Evolutionary conservation across 2,797 vertebrate species (phyloP).

Genomic region (Ibycter americanus): DNA sequence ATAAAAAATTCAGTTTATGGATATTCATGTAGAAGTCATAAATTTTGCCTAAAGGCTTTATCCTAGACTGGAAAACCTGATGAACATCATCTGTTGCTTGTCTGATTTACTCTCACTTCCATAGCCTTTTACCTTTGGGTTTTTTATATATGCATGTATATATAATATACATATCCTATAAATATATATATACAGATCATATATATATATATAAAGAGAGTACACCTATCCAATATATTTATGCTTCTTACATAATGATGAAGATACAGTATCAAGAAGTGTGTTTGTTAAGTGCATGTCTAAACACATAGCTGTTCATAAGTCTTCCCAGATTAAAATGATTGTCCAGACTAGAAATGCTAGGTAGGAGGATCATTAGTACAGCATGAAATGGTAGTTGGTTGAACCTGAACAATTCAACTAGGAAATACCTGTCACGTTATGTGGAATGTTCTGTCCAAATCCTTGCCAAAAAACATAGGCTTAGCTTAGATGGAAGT

Average conservation of each 20-base stretch:
- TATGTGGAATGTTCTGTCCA: neutral
- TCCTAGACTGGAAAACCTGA: neutral
- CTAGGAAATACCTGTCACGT: neutral
- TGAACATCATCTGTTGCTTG: neutral
- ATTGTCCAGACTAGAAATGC: neutral
- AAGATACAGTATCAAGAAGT: neutral
- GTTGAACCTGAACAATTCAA: neutral
- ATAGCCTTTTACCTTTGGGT: neutral
- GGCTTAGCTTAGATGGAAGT: neutral
- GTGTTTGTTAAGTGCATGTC: neutral
- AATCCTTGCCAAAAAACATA: neutral
- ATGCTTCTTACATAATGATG: neutral
- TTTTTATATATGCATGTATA: neutral
- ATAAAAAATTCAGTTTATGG: neutral
- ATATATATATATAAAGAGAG: too few species aligned
- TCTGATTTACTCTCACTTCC: neutral
- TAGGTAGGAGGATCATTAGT: neutral
- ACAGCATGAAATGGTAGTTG: neutral
- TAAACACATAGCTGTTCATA: neutral
- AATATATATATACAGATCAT: neutral
- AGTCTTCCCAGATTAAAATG: neutral
- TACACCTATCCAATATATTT: neutral
- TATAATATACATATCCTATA: neutral
- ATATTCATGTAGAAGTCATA: neutral
- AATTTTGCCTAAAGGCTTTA: neutral